phyloP scores from a whole-genome alignment of 35 echinoderm and acorn worm species.

The Apostichopus japonicus region DNA sequence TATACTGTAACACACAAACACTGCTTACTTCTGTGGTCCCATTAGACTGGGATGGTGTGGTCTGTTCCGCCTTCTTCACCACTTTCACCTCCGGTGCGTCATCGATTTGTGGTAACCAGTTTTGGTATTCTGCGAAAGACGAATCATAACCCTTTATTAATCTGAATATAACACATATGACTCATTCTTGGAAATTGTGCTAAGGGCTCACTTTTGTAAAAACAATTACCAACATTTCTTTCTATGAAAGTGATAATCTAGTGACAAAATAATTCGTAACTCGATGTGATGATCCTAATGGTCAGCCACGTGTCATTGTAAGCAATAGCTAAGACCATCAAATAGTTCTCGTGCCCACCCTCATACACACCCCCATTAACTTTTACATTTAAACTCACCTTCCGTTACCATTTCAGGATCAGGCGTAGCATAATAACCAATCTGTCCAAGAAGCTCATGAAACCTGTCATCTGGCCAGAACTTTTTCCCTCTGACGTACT shows the following conservation, averaged over 20 bases:
- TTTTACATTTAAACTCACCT: slow-evolving; percentile 50
- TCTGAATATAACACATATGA: no score
- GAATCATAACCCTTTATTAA: no score
- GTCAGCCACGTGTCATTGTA: no score
- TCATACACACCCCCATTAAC: no score
- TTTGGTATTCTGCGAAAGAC: slow-evolving; percentile 77
- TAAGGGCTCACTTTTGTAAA: no score
- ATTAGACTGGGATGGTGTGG: background rate
- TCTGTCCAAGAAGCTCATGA: slow-evolving; percentile 79
- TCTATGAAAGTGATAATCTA: no score
- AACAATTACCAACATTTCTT: no score
- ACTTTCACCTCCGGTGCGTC: slow-evolving; percentile 60
- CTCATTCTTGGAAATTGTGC: no score
- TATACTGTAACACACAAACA: background rate
- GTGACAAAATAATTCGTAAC: no score
- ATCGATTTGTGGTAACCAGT: slow-evolving; percentile 86
- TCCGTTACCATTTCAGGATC: slow-evolving; percentile 85
- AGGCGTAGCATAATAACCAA: slow-evolving; percentile 76
- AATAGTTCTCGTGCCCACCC: no score
- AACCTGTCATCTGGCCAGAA: slow-evolving; percentile 96
- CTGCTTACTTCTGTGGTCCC: background rate
- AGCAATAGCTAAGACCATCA: no score
- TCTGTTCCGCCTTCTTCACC: slow-evolving; percentile 55
- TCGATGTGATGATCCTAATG: no score
- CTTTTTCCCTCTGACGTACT: slow-evolving; percentile 93